Base-by-base conservation (phyloP, 2,113 vertebrate species). In the Pomatostomus ruficeps region DNA sequence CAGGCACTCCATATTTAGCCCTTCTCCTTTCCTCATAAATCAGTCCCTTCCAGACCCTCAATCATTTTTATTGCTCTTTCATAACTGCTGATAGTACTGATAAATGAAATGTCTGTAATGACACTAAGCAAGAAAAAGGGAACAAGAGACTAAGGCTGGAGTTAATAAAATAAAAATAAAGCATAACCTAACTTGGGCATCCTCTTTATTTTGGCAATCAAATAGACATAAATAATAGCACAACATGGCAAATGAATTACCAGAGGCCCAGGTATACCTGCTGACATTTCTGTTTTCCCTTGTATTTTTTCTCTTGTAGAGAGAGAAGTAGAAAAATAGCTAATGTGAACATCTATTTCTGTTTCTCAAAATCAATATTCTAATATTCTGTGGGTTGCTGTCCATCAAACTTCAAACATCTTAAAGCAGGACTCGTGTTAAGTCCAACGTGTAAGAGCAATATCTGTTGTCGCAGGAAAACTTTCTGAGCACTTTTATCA, bases 61-160 rank as follows among this genome's bases (percentile, higher is more conserved):
- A 91, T 95, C 93, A 95, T 91, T 95, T 95, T 94, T 95, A 95
- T 89, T 89, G 73, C 74, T 89, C 61, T 86, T 94, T 94, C 81
- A 89, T 95, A 95, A 88, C 58, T 82, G 77, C 70, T 95, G 84
- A 91, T 89, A 91, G 74, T 68, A 81, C 70, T 92, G 54, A 76
- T 87, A 97, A 95, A 95, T 92, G 84, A 94, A 91, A 87, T 36
- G 70, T 66, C 93, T 87, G 59, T 77, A 91, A 85, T 68, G 46
- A 45, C 62, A 91, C n/a, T 87, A 91, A 85, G 91, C 36, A 91
- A 89, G 66, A 89, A 81, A 94, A 95, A 91, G 21, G 22, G 58
- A 89, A 85, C 45, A 62, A 65, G 73, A 82, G 77, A 96, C 57
- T n/a, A 61, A 91, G 52, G 36, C 40, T 91, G 45, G 31, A 95